A percentile compares a stretch with the other conserved stretches of the same genome.
These are phyloP conservation scores for Palythoa heliodiscus DNA, from an alignment of 92 coral and sea anemone species.

Conservation along the genomic window DNA sequence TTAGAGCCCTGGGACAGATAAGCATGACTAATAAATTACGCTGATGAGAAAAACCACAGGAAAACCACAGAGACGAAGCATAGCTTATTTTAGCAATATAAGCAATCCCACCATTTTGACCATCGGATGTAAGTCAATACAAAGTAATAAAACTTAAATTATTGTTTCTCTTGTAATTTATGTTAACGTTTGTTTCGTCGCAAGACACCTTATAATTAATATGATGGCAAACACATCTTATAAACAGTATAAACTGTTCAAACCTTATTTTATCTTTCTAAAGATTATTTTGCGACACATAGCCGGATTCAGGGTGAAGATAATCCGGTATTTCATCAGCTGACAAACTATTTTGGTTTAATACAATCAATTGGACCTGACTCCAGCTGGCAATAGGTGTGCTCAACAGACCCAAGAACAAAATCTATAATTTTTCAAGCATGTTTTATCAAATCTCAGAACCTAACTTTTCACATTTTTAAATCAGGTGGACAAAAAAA, in stretches of 20 bases:
- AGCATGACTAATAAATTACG: neutral
- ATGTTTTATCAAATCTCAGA: neutral
- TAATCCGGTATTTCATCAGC: neutral
- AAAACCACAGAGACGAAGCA: neutral
- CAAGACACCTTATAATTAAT: neutral
- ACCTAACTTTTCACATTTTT: neutral
- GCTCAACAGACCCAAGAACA: neutral
- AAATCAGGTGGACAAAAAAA: no score
- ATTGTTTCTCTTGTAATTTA: neutral
- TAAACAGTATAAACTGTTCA: neutral
- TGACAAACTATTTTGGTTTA: neutral
- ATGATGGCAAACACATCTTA: neutral
- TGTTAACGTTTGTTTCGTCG: neutral
- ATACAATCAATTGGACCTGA: neutral
- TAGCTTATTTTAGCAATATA: neutral
- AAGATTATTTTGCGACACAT: neutral
- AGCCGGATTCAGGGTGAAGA: slow-evolving; percentile 17
- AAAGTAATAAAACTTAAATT: neutral
- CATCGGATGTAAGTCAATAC: neutral
- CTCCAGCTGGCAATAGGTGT: neutral
- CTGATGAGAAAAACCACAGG: neutral
- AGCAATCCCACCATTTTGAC: neutral
- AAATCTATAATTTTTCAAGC: neutral
- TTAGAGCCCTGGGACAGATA: neutral
- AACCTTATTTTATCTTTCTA: slow-evolving; percentile 7